Percentiles rank a stretch among this genome's conserved stretches.
Evolutionary conservation across 2,797 vertebrate genomes (phyloP).

Genomic region (Picus viridis): DNA sequence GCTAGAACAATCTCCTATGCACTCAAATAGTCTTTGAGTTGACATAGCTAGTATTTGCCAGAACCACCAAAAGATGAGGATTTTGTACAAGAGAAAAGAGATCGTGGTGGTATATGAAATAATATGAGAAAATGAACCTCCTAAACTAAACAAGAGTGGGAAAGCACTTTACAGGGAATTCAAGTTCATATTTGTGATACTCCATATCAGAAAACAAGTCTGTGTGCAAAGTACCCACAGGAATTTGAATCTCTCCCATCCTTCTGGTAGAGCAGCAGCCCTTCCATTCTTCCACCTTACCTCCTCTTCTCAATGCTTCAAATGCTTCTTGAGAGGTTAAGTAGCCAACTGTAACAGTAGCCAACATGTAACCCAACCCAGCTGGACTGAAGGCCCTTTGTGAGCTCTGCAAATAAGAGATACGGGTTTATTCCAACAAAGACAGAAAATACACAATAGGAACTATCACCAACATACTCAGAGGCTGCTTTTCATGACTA

Average conservation of each 20-base stretch:
- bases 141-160: not conserved
- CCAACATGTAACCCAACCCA: not conserved
- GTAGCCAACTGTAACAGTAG: not conserved
- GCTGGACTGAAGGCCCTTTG: rapidly evolving
- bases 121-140: not conserved
- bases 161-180: not conserved
- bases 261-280: not conserved
- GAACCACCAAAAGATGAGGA: not conserved
- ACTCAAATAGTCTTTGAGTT: not conserved
- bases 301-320: not conserved
- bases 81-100: not conserved
- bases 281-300: not conserved
- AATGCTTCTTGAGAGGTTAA: not conserved
- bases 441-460: not conserved
- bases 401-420: not conserved
- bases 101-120: not conserved
- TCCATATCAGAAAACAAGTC: not conserved
- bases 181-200: not conserved
- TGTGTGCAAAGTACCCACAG: not conserved
- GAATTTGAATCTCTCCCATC: not conserved
- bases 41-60: not conserved
- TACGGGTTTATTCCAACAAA: not conserved
- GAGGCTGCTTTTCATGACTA: not conserved
- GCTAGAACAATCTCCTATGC: not conserved
- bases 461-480: not conserved